Base-by-base conservation (phyloP, 2,888 invertebrate species). In the Rhingia rostrata region DNA sequence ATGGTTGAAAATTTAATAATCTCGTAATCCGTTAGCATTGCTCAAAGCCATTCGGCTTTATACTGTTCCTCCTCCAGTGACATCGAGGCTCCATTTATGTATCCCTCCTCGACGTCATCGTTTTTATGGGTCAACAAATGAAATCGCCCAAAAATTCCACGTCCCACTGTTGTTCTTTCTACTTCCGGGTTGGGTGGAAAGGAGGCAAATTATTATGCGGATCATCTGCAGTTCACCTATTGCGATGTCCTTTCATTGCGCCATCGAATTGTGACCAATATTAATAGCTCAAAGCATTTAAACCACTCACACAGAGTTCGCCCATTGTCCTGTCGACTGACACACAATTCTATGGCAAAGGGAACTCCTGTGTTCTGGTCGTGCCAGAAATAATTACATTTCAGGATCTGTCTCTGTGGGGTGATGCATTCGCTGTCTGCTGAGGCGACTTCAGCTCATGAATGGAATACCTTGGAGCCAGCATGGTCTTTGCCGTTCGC, bases 21-120 rank as follows among this genome's bases (percentile, higher is more conserved):
- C 70, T 84, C 84, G 70, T 74, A 84, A 84, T 84, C 74, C 80
- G 66, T 79, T 84, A 80, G 80, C 60, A 30, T 80, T 60, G 84
- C 79, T 70, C 43, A 60, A 70, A 80, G 74, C 80, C 51, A 45
- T 22, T 41, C 49, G 58, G 49, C n/a, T 7, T 45, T 49, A 43
- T 56, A 49, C 43, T 22, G 60, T 67, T 22, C 30, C 64, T 41
- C 37, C 54, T 41, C 45, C 51, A 39, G 45, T 6, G 4, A 30
- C 22, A 49, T 9, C 22, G 6, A 54, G 12, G 41, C 66, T 35
- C 10, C 33, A 53, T 60, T 70, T 67, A 54, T 77, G 61, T 53
- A 32, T n/a, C 41, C 33, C 41, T 43, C 9, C 56, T 47, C 9
- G 41, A 22, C n/a, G 53, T 33, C 47, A 22, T 32, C 33, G 49